These are phyloP conservation scores for Drosophila neonasuta DNA, from an alignment of 2,888 invertebrate genomes.

Conservation along the genomic window DNA sequence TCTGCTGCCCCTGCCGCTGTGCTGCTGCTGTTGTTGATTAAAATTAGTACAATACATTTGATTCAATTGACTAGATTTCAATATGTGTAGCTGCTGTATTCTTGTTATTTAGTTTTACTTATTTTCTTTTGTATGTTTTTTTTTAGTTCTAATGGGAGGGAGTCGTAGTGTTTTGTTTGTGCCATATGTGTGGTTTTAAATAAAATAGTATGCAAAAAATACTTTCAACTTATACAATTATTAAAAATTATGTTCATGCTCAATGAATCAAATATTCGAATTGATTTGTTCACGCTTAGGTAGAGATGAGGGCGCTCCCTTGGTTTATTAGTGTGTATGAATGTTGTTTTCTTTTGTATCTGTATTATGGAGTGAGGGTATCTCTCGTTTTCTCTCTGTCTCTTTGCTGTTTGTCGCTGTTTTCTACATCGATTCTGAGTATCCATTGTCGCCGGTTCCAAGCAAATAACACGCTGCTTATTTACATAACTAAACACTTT, in stretches of 20 bases:
- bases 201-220: slow-evolving; percentile 42
- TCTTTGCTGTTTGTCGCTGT: slow-evolving; percentile 20
- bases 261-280: slow-evolving; percentile 57
- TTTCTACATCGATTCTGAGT: slow-evolving; percentile 41
- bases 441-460: slow-evolving; percentile 40
- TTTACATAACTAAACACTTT: slow-evolving; percentile 92
- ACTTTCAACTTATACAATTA: slow-evolving; percentile 47
- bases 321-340: slow-evolving; percentile 33
- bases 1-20: slow-evolving; percentile 18
- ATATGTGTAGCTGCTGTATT: slow-evolving; percentile 64
- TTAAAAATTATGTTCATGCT: slow-evolving; percentile 49
- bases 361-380: not conserved
- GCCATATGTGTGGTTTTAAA: slow-evolving; percentile 35
- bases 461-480: slow-evolving; percentile 48
- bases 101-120: slow-evolving; percentile 29
- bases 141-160: slow-evolving; percentile 64
- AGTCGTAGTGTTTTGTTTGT: slow-evolving; percentile 50
- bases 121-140: not conserved
- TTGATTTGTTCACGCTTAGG: slow-evolving; percentile 59
- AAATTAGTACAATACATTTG: slow-evolving; percentile 74
- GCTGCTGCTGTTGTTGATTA: slow-evolving; percentile 34
- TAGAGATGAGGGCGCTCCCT: slow-evolving; percentile 52
- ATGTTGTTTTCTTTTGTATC: slow-evolving; percentile 1
- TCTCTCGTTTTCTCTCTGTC: slow-evolving; percentile 11
- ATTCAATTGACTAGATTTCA: slow-evolving; percentile 77